A percentile compares a stretch with the other conserved stretches of the same genome.
These are phyloP conservation scores for Solenodon paradoxus DNA, from an alignment of 2,113 vertebrate species.

Conservation along the genomic window DNA sequence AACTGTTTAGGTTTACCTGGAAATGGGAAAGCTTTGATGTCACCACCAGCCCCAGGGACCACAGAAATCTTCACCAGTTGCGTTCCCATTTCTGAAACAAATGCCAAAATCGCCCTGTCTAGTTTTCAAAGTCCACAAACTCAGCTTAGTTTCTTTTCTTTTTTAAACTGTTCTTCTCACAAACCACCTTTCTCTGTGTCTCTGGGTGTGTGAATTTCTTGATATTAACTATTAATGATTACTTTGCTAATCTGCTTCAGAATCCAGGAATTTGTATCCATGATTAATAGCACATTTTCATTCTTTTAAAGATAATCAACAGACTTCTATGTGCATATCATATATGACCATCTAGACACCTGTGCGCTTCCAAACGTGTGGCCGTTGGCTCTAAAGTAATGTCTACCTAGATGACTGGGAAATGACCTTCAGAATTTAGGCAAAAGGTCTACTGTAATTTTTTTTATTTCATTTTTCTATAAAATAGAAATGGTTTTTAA, in stretches of 20 bases:
- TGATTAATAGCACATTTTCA: conserved; percentile 40
- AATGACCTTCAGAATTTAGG: not conserved
- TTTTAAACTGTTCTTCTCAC: conserved; percentile 63
- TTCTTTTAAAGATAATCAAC: conserved; percentile 26
- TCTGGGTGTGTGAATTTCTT: conserved; percentile 26
- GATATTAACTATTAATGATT: conserved; percentile 43
- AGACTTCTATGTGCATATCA: not conserved
- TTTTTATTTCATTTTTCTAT: conserved; percentile 41
- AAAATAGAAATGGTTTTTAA: conserved; percentile 29
- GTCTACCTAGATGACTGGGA: not conserved
- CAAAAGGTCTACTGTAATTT: not conserved
- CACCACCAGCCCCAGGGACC: conserved; percentile 81
- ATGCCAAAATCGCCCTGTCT: conserved; percentile 81
- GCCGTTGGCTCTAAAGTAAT: not conserved
- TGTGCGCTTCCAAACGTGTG: not conserved
- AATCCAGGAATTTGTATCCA: conserved; percentile 12
- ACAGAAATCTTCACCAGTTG: conserved; percentile 81
- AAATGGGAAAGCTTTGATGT: conserved; percentile 78
- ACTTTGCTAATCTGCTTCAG: conserved; percentile 40
- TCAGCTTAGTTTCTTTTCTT: conserved; percentile 58
- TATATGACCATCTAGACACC: not conserved
- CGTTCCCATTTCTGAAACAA: conserved; percentile 81
- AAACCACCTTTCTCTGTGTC: conserved; percentile 43
- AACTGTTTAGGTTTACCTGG: conserved; percentile 77
- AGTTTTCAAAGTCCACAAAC: conserved; percentile 72